Evolutionary conservation across 2,888 invertebrate genomes (phyloP).

Genomic region (Hyalella azteca): DNA sequence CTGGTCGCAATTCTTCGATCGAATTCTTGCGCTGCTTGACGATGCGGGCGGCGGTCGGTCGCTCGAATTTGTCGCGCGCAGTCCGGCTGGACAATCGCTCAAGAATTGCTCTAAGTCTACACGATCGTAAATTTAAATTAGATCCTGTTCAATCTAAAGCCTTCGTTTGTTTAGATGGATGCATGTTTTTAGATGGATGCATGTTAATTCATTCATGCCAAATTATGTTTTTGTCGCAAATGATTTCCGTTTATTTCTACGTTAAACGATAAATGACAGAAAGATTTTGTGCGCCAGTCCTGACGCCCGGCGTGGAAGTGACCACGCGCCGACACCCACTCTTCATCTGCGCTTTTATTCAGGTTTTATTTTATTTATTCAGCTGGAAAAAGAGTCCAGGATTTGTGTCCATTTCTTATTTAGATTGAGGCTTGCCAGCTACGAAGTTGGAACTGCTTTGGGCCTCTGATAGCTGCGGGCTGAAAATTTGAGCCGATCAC

Average conservation of each 20-base stretch:
- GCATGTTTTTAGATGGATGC: neutral
- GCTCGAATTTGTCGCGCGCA: neutral
- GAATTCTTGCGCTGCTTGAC: slow-evolving; percentile 7
- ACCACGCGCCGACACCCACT: slow-evolving; percentile 25
- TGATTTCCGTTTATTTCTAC: neutral
- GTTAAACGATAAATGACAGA: neutral
- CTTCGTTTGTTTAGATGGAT: neutral
- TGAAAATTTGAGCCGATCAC: slow-evolving; percentile 29
- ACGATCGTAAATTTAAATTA: neutral
- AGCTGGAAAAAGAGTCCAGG: slow-evolving; percentile 36
- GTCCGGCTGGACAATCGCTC: neutral
- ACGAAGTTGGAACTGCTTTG: slow-evolving; percentile 7
- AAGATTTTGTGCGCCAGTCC: neutral
- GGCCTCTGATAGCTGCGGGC: slow-evolving; percentile 19
- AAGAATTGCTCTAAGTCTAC: neutral
- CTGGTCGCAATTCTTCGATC: slow-evolving; percentile 33
- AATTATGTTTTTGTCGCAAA: neutral
- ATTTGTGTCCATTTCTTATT: slow-evolving; percentile 37
- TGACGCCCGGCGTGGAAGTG: neutral
- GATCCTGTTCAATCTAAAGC: too few relatives aligned
- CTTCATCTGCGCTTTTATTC: slow-evolving; percentile 26
- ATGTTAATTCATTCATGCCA: neutral
- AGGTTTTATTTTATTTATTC: slow-evolving; percentile 32
- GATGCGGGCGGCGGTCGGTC: slow-evolving; percentile 6
- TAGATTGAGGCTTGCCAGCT: slow-evolving; percentile 25